A percentile compares a stretch with the other conserved stretches of the same genome.
phyloP scores from a whole-genome alignment of 2,888 invertebrate genomes.

The Folsomia candida region DNA sequence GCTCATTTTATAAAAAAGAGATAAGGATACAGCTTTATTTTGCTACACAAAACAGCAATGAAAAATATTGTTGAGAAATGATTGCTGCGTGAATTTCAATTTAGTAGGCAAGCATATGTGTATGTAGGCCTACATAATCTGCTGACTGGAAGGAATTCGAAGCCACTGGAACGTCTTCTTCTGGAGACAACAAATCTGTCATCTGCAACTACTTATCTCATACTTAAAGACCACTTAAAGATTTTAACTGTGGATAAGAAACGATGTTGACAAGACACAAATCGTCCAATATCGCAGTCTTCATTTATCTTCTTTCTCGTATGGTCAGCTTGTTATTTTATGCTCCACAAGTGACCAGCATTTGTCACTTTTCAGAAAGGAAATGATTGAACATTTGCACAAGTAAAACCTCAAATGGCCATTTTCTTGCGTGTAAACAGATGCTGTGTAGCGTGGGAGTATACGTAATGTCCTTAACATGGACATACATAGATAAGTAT shows the following conservation, averaged over 20 bases:
- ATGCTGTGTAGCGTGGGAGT: slow-evolving; percentile 12
- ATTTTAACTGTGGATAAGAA: slow-evolving; percentile 17
- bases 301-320: neutral
- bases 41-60: neutral
- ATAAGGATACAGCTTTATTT: neutral
- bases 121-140: neutral
- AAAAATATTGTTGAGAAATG: neutral
- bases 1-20: neutral
- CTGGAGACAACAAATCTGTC: neutral
- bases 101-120: neutral
- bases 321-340: slow-evolving; percentile 6
- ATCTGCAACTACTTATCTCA: slow-evolving; percentile 18
- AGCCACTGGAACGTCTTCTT: too few species aligned
- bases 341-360: slow-evolving; percentile 6
- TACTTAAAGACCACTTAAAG: slow-evolving; percentile 10
- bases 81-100: neutral
- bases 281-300: slow-evolving; percentile 11
- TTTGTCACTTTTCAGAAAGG: slow-evolving; percentile 6
- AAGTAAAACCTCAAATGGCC: neutral
- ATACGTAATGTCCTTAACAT: too few species aligned
- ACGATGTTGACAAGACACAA: slow-evolving; percentile 19
- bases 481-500: too few species aligned
- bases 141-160: neutral
- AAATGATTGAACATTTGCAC: slow-evolving; percentile 10
- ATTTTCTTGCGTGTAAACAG: slow-evolving; percentile 8